These are phyloP conservation scores for Varanus komodoensis DNA, from an alignment of 2,113 vertebrate genomes.

Conservation along the genomic window DNA sequence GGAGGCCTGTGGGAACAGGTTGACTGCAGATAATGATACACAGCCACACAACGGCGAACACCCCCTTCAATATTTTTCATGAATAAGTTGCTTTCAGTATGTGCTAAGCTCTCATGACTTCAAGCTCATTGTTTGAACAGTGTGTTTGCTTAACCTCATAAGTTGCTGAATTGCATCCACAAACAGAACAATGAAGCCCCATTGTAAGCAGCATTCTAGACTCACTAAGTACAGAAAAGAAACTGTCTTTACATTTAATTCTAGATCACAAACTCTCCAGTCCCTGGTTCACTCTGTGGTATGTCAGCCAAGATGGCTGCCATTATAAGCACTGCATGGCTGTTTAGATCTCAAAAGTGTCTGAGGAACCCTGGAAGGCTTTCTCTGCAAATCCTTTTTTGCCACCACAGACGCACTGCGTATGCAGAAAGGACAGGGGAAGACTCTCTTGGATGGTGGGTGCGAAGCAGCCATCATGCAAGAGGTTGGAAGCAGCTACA, in stretches of 20 bases:
- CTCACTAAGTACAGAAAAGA: not conserved
- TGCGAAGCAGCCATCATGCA: slow-evolving; percentile 43
- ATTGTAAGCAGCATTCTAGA: not conserved
- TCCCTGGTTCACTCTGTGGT: not conserved
- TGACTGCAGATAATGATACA: not conserved
- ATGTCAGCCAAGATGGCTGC: not conserved
- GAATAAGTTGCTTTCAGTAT: slow-evolving; percentile 6
- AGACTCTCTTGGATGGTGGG: not conserved
- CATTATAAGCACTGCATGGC: not conserved
- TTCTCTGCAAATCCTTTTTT: rapidly evolving
- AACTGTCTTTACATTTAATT: not conserved
- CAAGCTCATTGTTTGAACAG: slow-evolving; percentile 46
- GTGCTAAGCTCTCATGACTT: slow-evolving; percentile 34
- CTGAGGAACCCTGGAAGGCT: not conserved
- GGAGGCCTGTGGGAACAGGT: not conserved
- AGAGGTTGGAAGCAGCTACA: not conserved
- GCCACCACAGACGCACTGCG: not conserved
- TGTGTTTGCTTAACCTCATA: slow-evolving; percentile 56
- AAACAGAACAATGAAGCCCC: not conserved
- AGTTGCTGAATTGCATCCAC: slow-evolving; percentile 64
- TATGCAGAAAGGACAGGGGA: not conserved
- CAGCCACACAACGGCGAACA: not conserved
- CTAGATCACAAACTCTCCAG: not conserved
- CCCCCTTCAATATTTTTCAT: not conserved
- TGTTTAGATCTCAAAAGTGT: slow-evolving; percentile 43